phyloP scores from a whole-genome alignment of 2,113 vertebrate genomes.

The Xiphorhynchus elegans region DNA sequence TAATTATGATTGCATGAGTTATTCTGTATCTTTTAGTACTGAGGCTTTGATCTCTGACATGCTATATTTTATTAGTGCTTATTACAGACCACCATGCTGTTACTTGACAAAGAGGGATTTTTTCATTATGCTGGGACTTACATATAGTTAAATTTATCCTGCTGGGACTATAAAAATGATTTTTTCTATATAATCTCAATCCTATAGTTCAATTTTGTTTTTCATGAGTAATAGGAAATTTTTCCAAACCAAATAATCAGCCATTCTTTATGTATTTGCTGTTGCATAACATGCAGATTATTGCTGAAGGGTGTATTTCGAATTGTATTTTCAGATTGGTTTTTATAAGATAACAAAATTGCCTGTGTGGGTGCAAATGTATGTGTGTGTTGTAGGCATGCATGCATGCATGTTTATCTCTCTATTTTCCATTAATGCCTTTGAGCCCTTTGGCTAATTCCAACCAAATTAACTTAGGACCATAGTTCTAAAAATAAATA shows the following conservation, averaged over 20 bases:
- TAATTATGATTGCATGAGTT: not conserved
- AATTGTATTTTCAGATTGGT: not conserved
- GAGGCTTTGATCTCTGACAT: conserved; percentile 10
- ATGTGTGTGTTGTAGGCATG: not conserved
- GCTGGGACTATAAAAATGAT: not conserved
- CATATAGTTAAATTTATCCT: not conserved
- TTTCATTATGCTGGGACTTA: not conserved
- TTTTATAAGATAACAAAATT: not conserved
- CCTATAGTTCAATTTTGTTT: not conserved
- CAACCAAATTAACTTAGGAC: conserved; percentile 24
- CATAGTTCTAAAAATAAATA: conserved; percentile 21
- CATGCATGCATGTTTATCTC: not conserved
- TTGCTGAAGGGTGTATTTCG: not conserved
- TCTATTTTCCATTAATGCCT: not conserved
- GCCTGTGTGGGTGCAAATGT: not conserved
- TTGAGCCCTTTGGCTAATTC: conserved; percentile 30
- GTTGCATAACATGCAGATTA: not conserved
- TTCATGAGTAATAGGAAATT: not conserved
- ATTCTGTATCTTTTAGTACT: not conserved
- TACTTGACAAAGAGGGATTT: not conserved
- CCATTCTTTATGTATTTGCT: not conserved
- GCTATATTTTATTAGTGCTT: not conserved
- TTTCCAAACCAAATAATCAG: not conserved
- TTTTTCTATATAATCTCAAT: not conserved
- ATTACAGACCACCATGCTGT: not conserved